Evolutionary conservation across 2,888 invertebrate genomes (phyloP), one percentile per base, ranked within the genome.

Genomic region (Agapostemon virescens): DNA sequence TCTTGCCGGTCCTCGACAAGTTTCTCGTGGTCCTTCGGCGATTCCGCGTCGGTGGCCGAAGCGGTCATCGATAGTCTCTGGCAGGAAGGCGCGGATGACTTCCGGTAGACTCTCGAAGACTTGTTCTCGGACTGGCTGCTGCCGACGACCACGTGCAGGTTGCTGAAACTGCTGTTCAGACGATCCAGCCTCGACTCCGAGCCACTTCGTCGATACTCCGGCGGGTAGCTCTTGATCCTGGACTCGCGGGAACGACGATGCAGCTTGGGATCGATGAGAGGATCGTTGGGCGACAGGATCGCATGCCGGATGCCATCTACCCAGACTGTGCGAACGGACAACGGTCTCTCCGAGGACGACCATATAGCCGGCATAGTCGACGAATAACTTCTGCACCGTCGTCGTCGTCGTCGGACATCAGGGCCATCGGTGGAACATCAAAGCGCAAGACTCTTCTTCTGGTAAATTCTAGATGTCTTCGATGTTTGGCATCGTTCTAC

Each of bases 251-350:
- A 84, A 61, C 90, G 84, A 75, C 82, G 83, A 42, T 82, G 85
- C 45, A 77, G 74, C 73, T 86, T 87, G 0, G 85, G 67, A 78
- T 90, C 88, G 11, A 89, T 84, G 2, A 92, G 83, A 11, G 94
- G 95, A 91, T 96, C 96, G 92, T 95, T 95, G 79, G 94, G 93
- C 9, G 95, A 94, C 70, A 96, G 93, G 68, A 96, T 94, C 26
- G 96, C 96, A 93, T 95, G 95, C 84, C 96, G 94, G 86, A 95
- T 94, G 30, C 96, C 96, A 89, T 96, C 95, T 78, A 95, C 94
- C 97, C 97, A 97, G 72, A 94, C 93, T 0, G 94, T 95, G 78
- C 93, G 93, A 45, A 95, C 94, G 82, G 93, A 94, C 33, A 95
- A 92, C 5, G 95, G 94, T 80, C 94, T 91, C 82, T 93, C 93